These are phyloP conservation scores for Metalampra italica DNA, from an alignment of 2,888 invertebrate genomes.

Conservation along the genomic window DNA sequence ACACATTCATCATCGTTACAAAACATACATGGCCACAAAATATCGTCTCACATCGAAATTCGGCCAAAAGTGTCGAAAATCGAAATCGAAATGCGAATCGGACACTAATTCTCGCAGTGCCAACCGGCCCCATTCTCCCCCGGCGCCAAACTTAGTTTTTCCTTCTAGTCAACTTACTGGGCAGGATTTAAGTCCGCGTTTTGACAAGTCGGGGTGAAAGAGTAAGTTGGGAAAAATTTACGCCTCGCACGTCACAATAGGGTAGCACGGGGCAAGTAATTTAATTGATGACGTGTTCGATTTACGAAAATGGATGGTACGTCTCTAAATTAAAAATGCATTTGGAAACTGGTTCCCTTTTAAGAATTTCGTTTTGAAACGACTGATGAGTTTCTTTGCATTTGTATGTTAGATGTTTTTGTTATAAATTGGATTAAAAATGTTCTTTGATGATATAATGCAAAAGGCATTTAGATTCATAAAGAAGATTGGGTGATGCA, in stretches of 20 bases:
- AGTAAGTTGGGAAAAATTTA: slow-evolving; percentile 3
- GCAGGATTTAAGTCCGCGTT: slow-evolving; percentile 4
- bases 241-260: slow-evolving; percentile 49
- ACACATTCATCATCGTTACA: no score
- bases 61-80: no score
- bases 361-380: slow-evolving; percentile 5
- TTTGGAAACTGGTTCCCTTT: slow-evolving; percentile 5
- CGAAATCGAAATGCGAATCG: no score
- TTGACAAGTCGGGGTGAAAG: not conserved
- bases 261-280: slow-evolving; percentile 50
- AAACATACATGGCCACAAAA: no score
- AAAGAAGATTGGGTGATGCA: no score
- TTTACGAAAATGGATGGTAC: slow-evolving; percentile 63
- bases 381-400: not conserved
- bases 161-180: not conserved
- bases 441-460: not conserved
- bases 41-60: no score
- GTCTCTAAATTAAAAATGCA: slow-evolving; percentile 36
- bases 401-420: not conserved
- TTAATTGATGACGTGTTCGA: slow-evolving; percentile 75
- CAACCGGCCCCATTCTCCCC: slow-evolving; percentile 20
- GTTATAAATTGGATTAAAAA: slow-evolving; percentile 1
- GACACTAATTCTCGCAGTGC: slow-evolving; percentile 18
- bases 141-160: slow-evolving; percentile 6
- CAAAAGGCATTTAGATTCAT: not conserved